Evolutionary conservation across 2,797 vertebrate species (phyloP), one percentile per base, ranked within the genome.

Genomic region (Phoebastria nigripes): DNA sequence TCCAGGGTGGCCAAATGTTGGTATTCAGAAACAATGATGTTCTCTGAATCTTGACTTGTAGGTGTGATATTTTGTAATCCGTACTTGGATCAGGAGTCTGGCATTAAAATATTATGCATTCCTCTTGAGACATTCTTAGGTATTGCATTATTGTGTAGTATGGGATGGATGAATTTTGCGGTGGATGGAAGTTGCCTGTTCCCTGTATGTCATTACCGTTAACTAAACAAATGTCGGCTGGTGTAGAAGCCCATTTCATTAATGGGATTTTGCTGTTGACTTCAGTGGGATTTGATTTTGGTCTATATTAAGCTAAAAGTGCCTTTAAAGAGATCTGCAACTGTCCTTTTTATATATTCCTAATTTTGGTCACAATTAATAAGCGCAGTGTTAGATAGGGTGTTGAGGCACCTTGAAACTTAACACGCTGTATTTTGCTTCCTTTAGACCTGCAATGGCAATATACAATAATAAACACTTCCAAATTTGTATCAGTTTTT

Each of bases 401-500:
- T 51, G 19, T 31, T 55, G 71, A 69, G 59, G 47, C 42, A 77
- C 74, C 81, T 89, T 42, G 71, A 66, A 80, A 59, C 28, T 21
- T 56, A 25, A 35, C 26, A 22, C 1, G 1, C n/a, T 37, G 18
- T 58, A 16, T 76, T 93, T 90, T 44, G 10, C 28, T 87, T 89
- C 44, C 12, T 87, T 76, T 51, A 66, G 37, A 37, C 54, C 29
- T 81, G 49, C 18, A 13, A 7, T 70, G 42, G 69, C 20, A 70
- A 55, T 63, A 67, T 33, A 22, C 24, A 44, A 15, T 41, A 87
- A 85, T 80, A 85, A 90, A 82, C 37, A n/a, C 80, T 89, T 95
- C 59, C 78, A 87, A 73, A 84, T 74, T 65, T 49, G 9, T 84
- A 29, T 79, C 46, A 18, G 17, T 37, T 89, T 87, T 87, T 90